Base-by-base conservation (phyloP, 2,113 vertebrate genomes). In the Ameiurus melas region DNA sequence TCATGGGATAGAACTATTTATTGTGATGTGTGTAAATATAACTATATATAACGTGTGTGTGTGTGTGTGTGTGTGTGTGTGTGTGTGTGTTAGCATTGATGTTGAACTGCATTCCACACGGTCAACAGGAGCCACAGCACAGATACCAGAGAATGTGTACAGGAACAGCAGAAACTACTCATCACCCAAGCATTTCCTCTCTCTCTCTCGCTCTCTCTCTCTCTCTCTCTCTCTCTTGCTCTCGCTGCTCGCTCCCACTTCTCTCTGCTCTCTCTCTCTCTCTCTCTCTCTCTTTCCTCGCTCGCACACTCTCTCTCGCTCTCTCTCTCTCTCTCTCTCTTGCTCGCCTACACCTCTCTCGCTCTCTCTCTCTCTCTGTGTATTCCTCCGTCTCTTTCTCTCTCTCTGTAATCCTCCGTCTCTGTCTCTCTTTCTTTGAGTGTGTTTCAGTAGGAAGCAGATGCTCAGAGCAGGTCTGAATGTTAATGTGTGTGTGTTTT, bases 141-240 rank as follows among this genome's bases (percentile, higher is more conserved):
- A 85, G 43, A 88, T 81, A 79, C 43, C 64, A 68, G 64, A 81
- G 89, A 33, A 30, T 39, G 86, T 13, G 66, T 66, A 78, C 47
- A 89, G 79, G 71, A 68, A 86, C 51, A 47, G 25, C 6, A 85
- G 86, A 36, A 77, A 30, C 81, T 47, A 79, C 87, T 89, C 87
- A 90, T 88, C 84, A 86, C 81, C 70, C 64, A 86, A 85, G 88
- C 88, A 90, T 89, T 90, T 91, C 82, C 83, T 89, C 79, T 30
- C 86, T 55, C 57, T 81, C 57, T 84, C 77, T 25, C 58, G 22
- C 9, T 80, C 81, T 85, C 60, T 53, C 60, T 6, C 73, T 55
- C 53, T 22, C 13, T 51, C 47, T 68, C 7, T 7, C 12, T 19
- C 47, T 9, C 36, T 5, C 55, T 33, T 36, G 36, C 36, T 33